A percentile compares a stretch with the other conserved stretches of the same genome.
Conservation (phyloP, 2,113 vertebrate genomes). For the Dasypus novemcinctus region DNA sequence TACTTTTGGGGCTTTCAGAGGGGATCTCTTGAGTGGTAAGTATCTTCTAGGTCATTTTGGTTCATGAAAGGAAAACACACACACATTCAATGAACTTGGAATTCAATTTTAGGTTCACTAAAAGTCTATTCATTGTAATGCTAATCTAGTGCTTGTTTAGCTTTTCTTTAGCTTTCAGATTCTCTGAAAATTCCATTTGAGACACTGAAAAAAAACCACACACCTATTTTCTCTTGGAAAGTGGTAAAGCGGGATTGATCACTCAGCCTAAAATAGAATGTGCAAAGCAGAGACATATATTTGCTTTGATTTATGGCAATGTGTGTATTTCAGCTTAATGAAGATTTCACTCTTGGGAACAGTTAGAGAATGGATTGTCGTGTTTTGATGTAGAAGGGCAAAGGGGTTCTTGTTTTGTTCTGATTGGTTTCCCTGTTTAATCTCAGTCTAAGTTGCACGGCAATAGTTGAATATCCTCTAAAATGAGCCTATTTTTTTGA, state of each 20-base stretch:
- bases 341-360: constrained; percentile 49
- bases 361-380: constrained; percentile 14
- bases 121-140: not conserved
- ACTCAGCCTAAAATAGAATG: constrained; percentile 8
- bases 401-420: constrained; percentile 2
- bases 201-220: not conserved
- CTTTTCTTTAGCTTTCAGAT: constrained; percentile 4
- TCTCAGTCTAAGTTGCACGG: not conserved
- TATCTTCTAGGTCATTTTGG: not conserved
- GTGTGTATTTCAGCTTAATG: constrained; percentile 40
- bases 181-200: constrained; percentile 51
- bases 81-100: not conserved
- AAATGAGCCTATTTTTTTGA: not conserved
- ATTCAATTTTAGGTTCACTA: constrained; percentile 34
- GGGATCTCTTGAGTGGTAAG: not conserved
- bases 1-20: not conserved
- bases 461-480: not conserved
- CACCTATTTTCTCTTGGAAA: constrained; percentile 31
- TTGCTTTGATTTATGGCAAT: constrained; percentile 48
- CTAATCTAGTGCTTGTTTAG: not conserved
- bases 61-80: not conserved
- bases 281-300: not conserved
- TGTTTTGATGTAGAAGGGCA: not conserved
- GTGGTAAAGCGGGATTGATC: constrained; percentile 10
- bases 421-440: constrained; percentile 44